Conservation (phyloP, 2,113 vertebrate genomes). For the Microcebus tavaratra region DNA sequence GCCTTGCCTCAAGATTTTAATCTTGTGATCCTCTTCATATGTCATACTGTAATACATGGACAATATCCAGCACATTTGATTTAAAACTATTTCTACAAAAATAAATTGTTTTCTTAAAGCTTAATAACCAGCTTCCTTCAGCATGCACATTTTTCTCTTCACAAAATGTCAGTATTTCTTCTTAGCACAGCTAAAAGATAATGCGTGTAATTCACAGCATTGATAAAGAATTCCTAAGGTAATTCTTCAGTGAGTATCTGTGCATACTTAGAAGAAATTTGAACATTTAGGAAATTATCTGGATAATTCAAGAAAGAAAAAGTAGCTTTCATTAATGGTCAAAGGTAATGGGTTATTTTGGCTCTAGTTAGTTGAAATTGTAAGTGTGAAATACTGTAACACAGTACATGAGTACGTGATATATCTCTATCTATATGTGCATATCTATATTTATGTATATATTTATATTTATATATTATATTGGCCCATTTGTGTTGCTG, state of each 20-base stretch:
- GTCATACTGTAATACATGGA: not conserved
- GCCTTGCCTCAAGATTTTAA: slow-evolving; percentile 17
- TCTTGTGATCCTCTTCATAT: slow-evolving; percentile 4
- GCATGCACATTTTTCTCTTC: not conserved
- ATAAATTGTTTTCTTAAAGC: slow-evolving; percentile 27
- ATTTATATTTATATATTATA: no score
- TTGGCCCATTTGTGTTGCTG: no score
- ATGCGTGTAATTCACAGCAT: not conserved
- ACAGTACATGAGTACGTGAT: no score
- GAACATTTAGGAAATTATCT: slow-evolving; percentile 11
- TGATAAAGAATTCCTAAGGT: not conserved
- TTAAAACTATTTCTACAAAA: slow-evolving; percentile 57
- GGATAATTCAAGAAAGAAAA: not conserved
- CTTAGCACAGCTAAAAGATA: not conserved
- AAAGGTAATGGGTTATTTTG: not conserved
- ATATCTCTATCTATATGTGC: no score
- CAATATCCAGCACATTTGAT: not conserved
- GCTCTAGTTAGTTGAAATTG: not conserved
- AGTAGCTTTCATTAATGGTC: not conserved
- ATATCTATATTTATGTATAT: no score
- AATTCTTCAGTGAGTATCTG: not conserved
- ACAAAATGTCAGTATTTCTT: slow-evolving; percentile 21
- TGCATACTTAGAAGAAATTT: not conserved
- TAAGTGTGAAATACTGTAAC: not conserved
- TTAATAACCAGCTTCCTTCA: slow-evolving; percentile 29